Evolutionary conservation across 2,888 invertebrate genomes (phyloP).

Genomic region (Ischnura elegans): DNA sequence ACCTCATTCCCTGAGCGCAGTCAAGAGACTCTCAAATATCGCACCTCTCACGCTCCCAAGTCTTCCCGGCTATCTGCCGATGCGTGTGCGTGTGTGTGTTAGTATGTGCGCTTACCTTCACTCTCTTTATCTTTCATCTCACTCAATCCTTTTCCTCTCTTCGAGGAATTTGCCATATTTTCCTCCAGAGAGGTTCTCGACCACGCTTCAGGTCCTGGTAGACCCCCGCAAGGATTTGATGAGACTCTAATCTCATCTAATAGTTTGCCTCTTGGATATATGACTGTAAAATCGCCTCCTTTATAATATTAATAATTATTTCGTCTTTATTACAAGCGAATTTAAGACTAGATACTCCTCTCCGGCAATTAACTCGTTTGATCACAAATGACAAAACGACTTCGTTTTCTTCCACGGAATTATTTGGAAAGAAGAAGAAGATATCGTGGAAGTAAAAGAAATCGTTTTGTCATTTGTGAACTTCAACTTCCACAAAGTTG

Average conservation of each 20-base stretch:
- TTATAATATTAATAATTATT: too few relatives aligned
- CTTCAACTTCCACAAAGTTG: too few relatives aligned
- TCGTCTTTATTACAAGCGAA: too few relatives aligned
- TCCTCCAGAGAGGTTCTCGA: not conserved
- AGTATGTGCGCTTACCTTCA: not conserved
- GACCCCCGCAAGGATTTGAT: not conserved
- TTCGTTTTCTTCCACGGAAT: too few relatives aligned
- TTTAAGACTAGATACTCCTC: too few relatives aligned
- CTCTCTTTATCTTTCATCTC: conserved; percentile 19
- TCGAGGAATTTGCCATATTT: not conserved
- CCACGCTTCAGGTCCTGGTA: not conserved
- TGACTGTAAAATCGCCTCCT: too few relatives aligned
- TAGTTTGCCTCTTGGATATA: too few relatives aligned
- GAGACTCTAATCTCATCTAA: not conserved
- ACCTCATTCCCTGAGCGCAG: conserved; percentile 50
- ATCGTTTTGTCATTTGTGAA: too few relatives aligned
- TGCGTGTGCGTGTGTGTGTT: not conserved
- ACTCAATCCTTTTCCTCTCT: conserved; percentile 23
- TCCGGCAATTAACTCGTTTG: too few relatives aligned
- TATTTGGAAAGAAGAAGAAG: too few relatives aligned
- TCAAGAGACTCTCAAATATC: conserved; percentile 54
- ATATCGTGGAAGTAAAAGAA: too few relatives aligned
- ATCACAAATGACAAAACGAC: too few relatives aligned
- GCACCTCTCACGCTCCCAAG: conserved; percentile 42
- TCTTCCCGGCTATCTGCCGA: conserved; percentile 18